Conservation (phyloP, 1,140 invertebrate species). For the Rhagoletis zephyria region DNA sequence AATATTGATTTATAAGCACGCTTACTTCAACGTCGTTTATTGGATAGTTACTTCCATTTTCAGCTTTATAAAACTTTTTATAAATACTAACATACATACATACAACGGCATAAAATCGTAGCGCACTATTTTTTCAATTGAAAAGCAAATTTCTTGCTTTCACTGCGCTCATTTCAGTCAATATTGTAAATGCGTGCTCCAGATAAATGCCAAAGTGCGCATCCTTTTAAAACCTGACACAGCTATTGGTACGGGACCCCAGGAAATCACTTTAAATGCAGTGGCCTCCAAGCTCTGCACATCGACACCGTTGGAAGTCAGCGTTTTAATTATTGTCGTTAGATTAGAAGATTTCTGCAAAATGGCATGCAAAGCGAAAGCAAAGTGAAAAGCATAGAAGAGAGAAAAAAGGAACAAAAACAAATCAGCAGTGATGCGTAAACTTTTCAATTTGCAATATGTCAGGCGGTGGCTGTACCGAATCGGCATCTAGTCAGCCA, state of each 20-base stretch:
- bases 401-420: background rate
- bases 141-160: background rate
- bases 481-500: background rate
- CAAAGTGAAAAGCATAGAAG: background rate
- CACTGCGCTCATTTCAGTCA: background rate
- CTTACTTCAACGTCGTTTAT: no score
- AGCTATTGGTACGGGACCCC: conserved; percentile 61
- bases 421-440: conserved; percentile 42
- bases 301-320: conserved; percentile 63
- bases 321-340: conserved; percentile 59
- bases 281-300: conserved; percentile 61
- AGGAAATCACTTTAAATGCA: conserved; percentile 66
- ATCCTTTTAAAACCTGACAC: background rate
- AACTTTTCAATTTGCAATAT: conserved; percentile 34
- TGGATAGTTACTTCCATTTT: no score
- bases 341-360: conserved; percentile 62
- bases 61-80: no score
- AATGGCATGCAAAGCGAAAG: background rate
- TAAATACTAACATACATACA: no score
- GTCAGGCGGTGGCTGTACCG: background rate
- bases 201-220: conserved; percentile 11
- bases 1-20: no score
- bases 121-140: background rate
- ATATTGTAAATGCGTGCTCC: background rate
- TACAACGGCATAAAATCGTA: background rate